Percentiles rank a stretch among this genome's conserved stretches.
These are phyloP conservation scores for Ormyrus labotus DNA, from an alignment of 2,888 invertebrate species.

Conservation along the genomic window DNA sequence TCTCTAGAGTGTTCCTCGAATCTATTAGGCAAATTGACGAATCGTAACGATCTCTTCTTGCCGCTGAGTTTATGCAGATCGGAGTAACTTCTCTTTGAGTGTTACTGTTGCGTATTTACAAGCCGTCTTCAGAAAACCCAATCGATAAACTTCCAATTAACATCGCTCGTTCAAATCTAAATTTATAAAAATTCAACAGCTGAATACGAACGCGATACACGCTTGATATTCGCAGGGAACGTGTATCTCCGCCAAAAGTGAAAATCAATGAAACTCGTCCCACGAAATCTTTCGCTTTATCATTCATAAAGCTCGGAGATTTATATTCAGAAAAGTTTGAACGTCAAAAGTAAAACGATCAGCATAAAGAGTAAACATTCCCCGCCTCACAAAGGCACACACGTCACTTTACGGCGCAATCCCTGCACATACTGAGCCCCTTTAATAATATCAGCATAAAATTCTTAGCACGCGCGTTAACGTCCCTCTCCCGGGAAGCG, in stretches of 20 bases:
- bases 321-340: too few species aligned
- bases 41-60: conserved; percentile 49
- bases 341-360: not conserved
- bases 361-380: conserved; percentile 9
- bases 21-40: conserved; percentile 49
- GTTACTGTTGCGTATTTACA: conserved; percentile 32
- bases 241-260: too few species aligned
- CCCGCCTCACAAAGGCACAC: not conserved
- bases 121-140: not conserved
- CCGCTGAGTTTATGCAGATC: conserved; percentile 39
- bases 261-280: too few species aligned
- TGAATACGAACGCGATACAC: too few species aligned
- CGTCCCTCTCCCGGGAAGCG: conserved; percentile 5
- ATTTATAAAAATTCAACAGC: not conserved
- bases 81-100: conserved; percentile 36
- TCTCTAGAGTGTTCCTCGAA: conserved; percentile 37
- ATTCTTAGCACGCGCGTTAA: conserved; percentile 26
- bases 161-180: conserved; percentile 7
- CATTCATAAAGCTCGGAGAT: not conserved
- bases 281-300: not conserved
- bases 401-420: not conserved
- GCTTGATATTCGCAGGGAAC: too few species aligned
- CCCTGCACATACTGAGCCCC: not conserved
- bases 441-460: conserved; percentile 26
- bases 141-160: conserved; percentile 21